Conservation (phyloP, 2,888 invertebrate species). For the Plebejus anna region DNA sequence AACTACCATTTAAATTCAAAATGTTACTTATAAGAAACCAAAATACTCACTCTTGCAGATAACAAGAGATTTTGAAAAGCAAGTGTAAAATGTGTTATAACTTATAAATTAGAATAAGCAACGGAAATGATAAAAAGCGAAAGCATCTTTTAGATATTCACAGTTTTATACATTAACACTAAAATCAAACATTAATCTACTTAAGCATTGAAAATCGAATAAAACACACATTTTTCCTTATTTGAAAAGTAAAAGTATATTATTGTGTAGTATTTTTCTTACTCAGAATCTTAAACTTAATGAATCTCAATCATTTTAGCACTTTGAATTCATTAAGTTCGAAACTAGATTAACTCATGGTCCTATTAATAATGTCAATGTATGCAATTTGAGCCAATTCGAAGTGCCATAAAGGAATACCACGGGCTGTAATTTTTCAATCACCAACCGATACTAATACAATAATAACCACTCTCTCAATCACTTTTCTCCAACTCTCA, state of each 20-base stretch:
- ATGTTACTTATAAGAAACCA: not conserved
- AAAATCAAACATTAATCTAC: not conserved
- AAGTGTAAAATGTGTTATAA: not conserved
- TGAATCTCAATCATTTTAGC: not conserved
- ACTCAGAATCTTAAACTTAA: not conserved
- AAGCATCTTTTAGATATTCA: not conserved
- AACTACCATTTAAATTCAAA: too few species aligned
- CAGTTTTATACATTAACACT: not conserved
- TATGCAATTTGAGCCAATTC: constrained; percentile 23
- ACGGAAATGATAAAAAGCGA: not conserved
- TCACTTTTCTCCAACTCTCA: constrained; percentile 22
- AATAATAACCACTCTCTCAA: constrained; percentile 25
- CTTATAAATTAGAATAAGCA: not conserved
- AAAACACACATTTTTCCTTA: not conserved
- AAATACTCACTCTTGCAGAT: too few species aligned
- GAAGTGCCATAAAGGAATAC: constrained; percentile 17
- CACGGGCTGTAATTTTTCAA: constrained; percentile 26
- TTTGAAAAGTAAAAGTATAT: not conserved
- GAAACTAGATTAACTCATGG: not conserved
- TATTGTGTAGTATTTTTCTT: not conserved
- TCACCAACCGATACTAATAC: constrained; percentile 24
- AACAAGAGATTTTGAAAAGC: not conserved
- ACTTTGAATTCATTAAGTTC: not conserved
- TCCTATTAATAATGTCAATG: constrained; percentile 17
- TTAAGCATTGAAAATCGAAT: not conserved